Conservation (phyloP, 2,797 vertebrate genomes). For the Chrysocyon brachyurus region DNA sequence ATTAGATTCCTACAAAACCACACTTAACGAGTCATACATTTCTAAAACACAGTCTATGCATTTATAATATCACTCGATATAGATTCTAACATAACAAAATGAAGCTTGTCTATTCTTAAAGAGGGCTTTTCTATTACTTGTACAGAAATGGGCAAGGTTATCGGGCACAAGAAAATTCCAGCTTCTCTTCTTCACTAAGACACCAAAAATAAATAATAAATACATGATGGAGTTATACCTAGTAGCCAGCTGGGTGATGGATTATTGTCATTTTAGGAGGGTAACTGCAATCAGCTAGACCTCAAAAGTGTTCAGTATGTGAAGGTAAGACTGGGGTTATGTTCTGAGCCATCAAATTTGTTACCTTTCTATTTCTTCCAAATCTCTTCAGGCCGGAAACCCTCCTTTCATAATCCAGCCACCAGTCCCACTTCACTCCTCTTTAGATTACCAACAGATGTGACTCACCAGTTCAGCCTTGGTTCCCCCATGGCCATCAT, state of each 20-base stretch:
- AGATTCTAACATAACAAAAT: constrained; percentile 27
- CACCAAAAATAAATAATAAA: neutral
- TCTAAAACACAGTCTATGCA: constrained; percentile 24
- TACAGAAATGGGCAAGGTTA: constrained; percentile 4
- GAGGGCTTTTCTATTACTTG: neutral
- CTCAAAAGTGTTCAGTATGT: neutral
- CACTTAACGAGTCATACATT: neutral
- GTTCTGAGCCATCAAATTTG: neutral
- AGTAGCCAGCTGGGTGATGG: neutral
- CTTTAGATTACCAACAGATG: neutral
- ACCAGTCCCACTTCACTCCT: neutral
- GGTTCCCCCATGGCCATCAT: constrained; percentile 70
- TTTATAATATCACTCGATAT: neutral
- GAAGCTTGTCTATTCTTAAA: constrained; percentile 1
- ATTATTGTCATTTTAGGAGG: neutral
- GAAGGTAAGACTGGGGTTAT: neutral
- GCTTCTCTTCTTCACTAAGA: neutral
- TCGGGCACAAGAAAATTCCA: constrained; percentile 22
- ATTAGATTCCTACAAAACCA: neutral
- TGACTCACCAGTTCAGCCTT: constrained; percentile 81
- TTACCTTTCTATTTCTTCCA: neutral
- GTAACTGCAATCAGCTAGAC: neutral
- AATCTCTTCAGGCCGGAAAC: neutral
- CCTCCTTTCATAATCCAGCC: neutral
- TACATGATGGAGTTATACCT: neutral